phyloP scores from a whole-genome alignment of 2,888 invertebrate genomes.

The Tigriopus californicus region DNA sequence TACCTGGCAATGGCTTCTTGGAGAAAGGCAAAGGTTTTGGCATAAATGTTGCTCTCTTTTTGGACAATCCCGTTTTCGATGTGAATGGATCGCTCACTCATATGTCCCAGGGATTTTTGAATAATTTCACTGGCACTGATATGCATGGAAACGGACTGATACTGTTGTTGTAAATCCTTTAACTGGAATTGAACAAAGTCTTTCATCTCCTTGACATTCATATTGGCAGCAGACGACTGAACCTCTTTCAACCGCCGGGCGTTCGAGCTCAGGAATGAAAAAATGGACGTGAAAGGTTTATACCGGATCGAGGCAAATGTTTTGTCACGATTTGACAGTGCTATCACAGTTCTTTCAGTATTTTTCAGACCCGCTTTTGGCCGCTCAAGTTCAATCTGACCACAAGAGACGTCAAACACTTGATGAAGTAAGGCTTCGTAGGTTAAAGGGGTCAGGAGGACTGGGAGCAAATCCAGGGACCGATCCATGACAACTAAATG shows the following conservation, averaged over 20 bases:
- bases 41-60: too few relatives aligned
- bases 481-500: not conserved
- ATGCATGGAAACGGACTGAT: not conserved
- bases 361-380: too few relatives aligned
- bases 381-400: not conserved
- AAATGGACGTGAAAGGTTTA: not conserved
- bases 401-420: not conserved
- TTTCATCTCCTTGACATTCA: not conserved
- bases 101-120: not conserved
- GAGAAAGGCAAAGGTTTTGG: too few relatives aligned
- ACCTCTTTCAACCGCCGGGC: not conserved
- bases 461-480: not conserved
- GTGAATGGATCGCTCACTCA: too few relatives aligned
- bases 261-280: not conserved
- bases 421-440: not conserved
- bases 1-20: too few relatives aligned
- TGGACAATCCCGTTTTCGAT: too few relatives aligned
- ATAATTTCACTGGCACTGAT: not conserved
- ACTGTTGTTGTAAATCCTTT: not conserved
- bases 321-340: not conserved
- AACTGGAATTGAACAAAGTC: not conserved
- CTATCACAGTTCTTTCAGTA: not conserved
- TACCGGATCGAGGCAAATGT: not conserved
- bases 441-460: not conserved
- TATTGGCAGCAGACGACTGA: not conserved